These are phyloP conservation scores for Drosophila subsilvestris DNA, from an alignment of 2,888 invertebrate genomes.

Conservation along the genomic window DNA sequence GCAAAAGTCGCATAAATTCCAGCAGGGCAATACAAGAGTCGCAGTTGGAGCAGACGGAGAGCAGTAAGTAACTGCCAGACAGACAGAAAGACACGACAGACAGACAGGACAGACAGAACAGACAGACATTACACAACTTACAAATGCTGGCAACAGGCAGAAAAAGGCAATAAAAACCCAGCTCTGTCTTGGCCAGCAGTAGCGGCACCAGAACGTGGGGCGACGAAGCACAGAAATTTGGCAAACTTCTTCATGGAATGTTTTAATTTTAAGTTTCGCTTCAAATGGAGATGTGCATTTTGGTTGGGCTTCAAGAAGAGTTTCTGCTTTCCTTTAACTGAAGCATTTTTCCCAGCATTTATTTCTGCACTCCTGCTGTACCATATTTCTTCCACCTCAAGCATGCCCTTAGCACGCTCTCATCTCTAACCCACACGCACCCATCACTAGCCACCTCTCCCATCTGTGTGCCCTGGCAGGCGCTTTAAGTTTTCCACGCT, in stretches of 20 bases:
- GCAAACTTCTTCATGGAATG: constrained; percentile 64
- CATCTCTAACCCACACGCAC: background rate
- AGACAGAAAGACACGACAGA: too few relatives aligned
- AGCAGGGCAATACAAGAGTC: constrained; percentile 24
- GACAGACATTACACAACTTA: constrained; percentile 30
- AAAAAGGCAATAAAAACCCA: constrained; percentile 43
- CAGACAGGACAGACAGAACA: too few relatives aligned
- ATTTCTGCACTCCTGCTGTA: background rate
- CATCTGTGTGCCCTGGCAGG: background rate
- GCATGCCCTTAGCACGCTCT: too few relatives aligned
- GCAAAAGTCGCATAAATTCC: constrained; percentile 66
- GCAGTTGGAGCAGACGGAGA: constrained; percentile 7
- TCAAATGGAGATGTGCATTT: constrained; percentile 12
- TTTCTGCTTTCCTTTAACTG: too few relatives aligned
- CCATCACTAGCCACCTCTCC: background rate
- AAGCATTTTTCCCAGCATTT: too few relatives aligned
- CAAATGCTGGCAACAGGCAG: constrained; percentile 42
- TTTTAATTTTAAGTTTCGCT: constrained; percentile 70
- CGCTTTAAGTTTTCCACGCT: constrained; percentile 34
- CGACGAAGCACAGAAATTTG: constrained; percentile 25
- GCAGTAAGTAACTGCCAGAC: constrained; percentile 39
- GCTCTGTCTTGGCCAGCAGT: constrained; percentile 5
- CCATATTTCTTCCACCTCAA: too few relatives aligned
- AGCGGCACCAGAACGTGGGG: constrained; percentile 5
- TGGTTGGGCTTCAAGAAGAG: too few relatives aligned